Base-by-base conservation (phyloP, 2,797 vertebrate genomes). In the Gymnoscopelus braueri region DNA sequence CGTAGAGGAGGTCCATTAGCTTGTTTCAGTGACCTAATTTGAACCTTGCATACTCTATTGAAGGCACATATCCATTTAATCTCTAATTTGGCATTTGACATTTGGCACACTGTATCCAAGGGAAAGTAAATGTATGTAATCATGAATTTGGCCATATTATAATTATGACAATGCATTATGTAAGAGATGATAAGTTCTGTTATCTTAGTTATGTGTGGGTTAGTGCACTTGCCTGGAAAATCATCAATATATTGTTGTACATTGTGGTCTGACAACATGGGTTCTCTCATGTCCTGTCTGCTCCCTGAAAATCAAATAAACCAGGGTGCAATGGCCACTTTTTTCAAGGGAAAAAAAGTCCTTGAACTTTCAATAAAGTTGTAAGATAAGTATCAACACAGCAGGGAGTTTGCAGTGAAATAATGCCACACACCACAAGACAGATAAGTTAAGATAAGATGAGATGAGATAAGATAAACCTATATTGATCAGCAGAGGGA, bases 61-160 rank as follows among this genome's bases (percentile, higher is more conserved):
- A n/a, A 60, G 29, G 56, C 14, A 29, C 1, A 52, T 29, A 70
- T 65, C 1, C 1, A 69, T 74, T 82, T 66, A 5, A 29, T 72
- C 60, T 67, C 52, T 49, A 0, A 7, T 74, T 29, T 63, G 52
- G 55, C 69, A 69, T 3, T 24, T 55, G 67, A 61, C 14, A 44
- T 4, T 71, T 48, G 10, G 49, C 60, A 53, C 53, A 53, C 53
- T 1, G 10, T 24, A 2, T 23, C 9, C 50, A 52, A 52, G 13
- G 12, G 8, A 55, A 55, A 63, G 53, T 39, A 72, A 66, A 55
- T 62, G 12, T 26, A 61, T 39, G 13, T 0, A 39, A 67, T 39
- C 26, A 29, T 48, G 13, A 26, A 32, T 64, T 47, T 19, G 63
- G 59, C 10, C 65, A 58, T 13, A 26, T 10, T 32, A 56, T 56